Evolutionary conservation across 2,113 vertebrate genomes (phyloP).

Genomic region (Microcebus ravelobensis): DNA sequence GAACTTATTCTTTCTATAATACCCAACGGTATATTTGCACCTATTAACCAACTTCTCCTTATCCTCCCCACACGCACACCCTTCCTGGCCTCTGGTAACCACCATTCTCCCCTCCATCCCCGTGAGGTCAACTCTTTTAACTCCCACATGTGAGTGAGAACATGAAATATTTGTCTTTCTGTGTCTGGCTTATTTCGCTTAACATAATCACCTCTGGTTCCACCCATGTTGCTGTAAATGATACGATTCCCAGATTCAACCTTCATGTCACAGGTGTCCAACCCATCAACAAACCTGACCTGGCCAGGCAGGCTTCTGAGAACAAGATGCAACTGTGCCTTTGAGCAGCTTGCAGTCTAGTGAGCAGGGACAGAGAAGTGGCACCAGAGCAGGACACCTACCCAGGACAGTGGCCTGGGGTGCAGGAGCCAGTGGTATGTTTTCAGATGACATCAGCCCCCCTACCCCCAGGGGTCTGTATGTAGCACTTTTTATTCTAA

Average conservation of each 20-base stretch:
- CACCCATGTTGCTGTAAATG: no score
- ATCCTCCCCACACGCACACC: no score
- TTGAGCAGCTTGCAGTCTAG: fast-evolving
- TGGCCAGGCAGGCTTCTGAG: neutral
- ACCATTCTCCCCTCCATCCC: no score
- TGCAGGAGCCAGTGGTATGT: neutral
- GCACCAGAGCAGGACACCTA: fast-evolving
- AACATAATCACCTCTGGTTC: no score
- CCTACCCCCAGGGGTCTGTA: neutral
- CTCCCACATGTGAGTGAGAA: no score
- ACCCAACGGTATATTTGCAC: no score
- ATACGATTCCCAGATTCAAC: neutral
- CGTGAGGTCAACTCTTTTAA: no score
- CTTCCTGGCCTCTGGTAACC: no score
- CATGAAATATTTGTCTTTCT: no score
- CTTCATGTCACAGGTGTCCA: neutral
- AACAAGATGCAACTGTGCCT: neutral
- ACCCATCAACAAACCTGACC: neutral
- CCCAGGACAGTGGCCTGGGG: neutral
- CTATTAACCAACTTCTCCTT: no score
- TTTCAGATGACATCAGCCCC: neutral
- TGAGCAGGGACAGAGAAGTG: neutral
- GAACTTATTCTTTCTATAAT: no score
- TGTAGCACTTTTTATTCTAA: neutral
- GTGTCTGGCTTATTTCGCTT: no score